These are phyloP conservation scores for Melanotaenia maccullochi DNA, from an alignment of 2,797 vertebrate species.

Conservation along the genomic window DNA sequence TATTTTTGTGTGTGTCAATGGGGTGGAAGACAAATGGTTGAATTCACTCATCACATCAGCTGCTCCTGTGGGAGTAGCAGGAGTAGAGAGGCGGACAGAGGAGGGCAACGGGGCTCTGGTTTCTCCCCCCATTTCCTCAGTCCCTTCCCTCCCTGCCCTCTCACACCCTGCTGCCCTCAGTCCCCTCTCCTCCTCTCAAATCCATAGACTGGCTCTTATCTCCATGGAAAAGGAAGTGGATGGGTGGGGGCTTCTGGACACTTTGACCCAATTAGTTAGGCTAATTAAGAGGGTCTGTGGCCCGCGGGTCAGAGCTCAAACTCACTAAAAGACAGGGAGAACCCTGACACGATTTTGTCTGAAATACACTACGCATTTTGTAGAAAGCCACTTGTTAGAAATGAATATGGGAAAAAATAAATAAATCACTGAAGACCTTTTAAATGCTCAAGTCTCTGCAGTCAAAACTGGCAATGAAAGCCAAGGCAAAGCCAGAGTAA, in stretches of 20 bases:
- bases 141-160: constrained; percentile 25
- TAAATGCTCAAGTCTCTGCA: constrained; percentile 36
- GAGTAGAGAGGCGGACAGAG: constrained; percentile 43
- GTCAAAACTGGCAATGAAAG: constrained; percentile 40
- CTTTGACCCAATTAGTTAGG: constrained; percentile 79
- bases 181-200: constrained; percentile 25
- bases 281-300: constrained; percentile 75
- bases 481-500: constrained; percentile 41
- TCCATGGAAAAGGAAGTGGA: constrained; percentile 72
- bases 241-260: constrained; percentile 63
- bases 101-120: constrained; percentile 56
- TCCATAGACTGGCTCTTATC: constrained; percentile 75
- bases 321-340: constrained; percentile 45
- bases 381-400: background rate
- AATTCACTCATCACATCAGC: constrained; percentile 84
- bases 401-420: background rate
- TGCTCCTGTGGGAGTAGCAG: constrained; percentile 65
- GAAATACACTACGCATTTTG: background rate
- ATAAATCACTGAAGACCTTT: constrained; percentile 15
- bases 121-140: constrained; percentile 41
- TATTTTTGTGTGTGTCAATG: constrained; percentile 60
- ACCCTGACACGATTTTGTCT: constrained; percentile 48
- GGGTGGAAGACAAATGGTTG: constrained; percentile 79
- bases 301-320: constrained; percentile 70
- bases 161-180: constrained; percentile 31